A percentile compares a stretch with the other conserved stretches of the same genome.
phyloP scores from a whole-genome alignment of 2,888 invertebrate species.

The Catocala sponsa region DNA sequence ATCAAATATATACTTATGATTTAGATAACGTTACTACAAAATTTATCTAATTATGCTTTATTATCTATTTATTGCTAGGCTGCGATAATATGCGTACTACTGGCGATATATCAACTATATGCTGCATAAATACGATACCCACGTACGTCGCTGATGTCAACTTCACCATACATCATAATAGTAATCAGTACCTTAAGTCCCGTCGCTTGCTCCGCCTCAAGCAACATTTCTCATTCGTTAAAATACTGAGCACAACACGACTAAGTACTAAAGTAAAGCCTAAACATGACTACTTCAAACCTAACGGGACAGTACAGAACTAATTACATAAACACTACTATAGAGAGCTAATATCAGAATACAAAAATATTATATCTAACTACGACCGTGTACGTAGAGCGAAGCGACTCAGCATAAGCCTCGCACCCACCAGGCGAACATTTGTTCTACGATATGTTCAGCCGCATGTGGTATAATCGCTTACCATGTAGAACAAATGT shows the following conservation, averaged over 20 bases:
- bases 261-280: not conserved
- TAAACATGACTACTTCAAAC: conserved; percentile 6
- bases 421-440: conserved; percentile 8
- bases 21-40: conserved; percentile 39
- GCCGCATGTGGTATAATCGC: not conserved
- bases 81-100: conserved; percentile 29
- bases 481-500: conserved; percentile 2
- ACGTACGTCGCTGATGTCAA: conserved; percentile 7
- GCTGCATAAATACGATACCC: conserved; percentile 23
- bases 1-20: conserved; percentile 16
- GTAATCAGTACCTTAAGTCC: no score
- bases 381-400: conserved; percentile 36
- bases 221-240: not conserved
- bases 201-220: no score
- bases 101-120: conserved; percentile 26
- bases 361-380: conserved; percentile 27
- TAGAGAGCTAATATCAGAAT: not conserved
- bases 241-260: not conserved
- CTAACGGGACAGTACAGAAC: conserved; percentile 1
- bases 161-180: no score
- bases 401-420: conserved; percentile 31
- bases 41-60: conserved; percentile 38
- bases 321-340: not conserved
- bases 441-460: not conserved
- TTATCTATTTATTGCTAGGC: conserved; percentile 27